phyloP scores from a whole-genome alignment of 2,113 vertebrate species.

The Lampris incognitus region DNA sequence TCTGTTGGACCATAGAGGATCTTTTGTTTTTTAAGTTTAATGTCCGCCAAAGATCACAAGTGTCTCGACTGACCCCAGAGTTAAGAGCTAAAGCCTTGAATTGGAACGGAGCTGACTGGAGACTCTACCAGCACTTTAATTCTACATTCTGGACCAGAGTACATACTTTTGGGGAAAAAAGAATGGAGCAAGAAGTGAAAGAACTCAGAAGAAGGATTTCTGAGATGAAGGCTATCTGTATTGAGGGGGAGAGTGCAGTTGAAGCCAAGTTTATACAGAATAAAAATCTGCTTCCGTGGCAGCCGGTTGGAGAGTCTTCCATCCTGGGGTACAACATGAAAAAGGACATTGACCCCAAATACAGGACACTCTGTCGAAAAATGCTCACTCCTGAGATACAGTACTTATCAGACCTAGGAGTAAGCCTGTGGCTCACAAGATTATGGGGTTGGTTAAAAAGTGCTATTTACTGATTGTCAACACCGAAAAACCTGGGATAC shows the following conservation, averaged over 20 bases:
- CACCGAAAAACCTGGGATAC: not conserved
- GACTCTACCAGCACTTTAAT: slow-evolving; percentile 93
- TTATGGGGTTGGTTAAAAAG: slow-evolving; percentile 87
- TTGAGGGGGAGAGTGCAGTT: slow-evolving; percentile 86
- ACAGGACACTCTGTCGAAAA: slow-evolving; percentile 87
- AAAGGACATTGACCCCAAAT: slow-evolving; percentile 81
- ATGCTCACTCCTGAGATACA: slow-evolving; percentile 97
- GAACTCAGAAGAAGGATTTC: slow-evolving; percentile 85
- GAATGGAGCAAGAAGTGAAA: slow-evolving; percentile 87
- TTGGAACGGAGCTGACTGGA: slow-evolving; percentile 91
- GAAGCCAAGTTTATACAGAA: slow-evolving; percentile 87
- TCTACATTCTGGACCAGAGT: slow-evolving; percentile 91
- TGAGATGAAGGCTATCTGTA: slow-evolving; percentile 88
- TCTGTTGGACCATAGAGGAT: slow-evolving; percentile 94
- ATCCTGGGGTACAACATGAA: slow-evolving; percentile 96
- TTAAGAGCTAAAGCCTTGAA: slow-evolving; percentile 84
- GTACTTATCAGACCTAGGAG: slow-evolving; percentile 91
- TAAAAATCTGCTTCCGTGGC: slow-evolving; percentile 90
- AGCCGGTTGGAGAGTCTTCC: slow-evolving; percentile 90
- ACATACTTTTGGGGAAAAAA: slow-evolving; percentile 84
- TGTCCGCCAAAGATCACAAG: slow-evolving; percentile 80
- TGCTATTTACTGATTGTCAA: not conserved
- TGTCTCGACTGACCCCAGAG: slow-evolving; percentile 83
- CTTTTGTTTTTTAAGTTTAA: slow-evolving; percentile 94
- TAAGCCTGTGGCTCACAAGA: slow-evolving; percentile 91